Evolutionary conservation across 1,140 invertebrate genomes (phyloP).

Genomic region (Drosophila bifasciata): DNA sequence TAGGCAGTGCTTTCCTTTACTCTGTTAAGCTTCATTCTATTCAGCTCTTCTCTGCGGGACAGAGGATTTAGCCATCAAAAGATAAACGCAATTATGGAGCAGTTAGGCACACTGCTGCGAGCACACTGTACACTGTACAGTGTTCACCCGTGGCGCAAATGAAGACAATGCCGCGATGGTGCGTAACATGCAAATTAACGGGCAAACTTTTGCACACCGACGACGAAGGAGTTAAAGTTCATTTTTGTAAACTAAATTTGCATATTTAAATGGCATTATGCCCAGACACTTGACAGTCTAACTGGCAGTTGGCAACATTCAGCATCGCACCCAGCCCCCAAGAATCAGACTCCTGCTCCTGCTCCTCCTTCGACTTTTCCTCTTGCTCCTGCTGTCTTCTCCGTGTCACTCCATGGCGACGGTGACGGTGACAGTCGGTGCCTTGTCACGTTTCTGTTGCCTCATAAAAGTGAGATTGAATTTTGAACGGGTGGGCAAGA

Average conservation of each 20-base stretch:
- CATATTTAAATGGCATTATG: slow-evolving; percentile 79
- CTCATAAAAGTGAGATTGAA: slow-evolving; percentile 81
- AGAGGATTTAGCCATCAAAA: slow-evolving; percentile 72
- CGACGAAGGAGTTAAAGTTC: slow-evolving; percentile 74
- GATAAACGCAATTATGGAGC: slow-evolving; percentile 74
- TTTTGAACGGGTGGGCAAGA: slow-evolving; percentile 66
- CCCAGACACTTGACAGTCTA: slow-evolving; percentile 68
- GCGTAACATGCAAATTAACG: slow-evolving; percentile 77
- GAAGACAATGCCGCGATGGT: slow-evolving; percentile 60
- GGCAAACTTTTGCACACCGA: slow-evolving; percentile 53
- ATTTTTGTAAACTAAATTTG: slow-evolving; percentile 66
- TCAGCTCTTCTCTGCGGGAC: slow-evolving; percentile 5
- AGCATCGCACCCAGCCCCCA: slow-evolving; percentile 8
- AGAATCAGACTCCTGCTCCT: no score
- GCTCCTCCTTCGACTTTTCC: not conserved
- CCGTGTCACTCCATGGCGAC: slow-evolving; percentile 48
- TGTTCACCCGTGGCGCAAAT: slow-evolving; percentile 3
- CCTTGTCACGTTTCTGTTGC: slow-evolving; percentile 75
- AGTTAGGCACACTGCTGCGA: slow-evolving; percentile 40
- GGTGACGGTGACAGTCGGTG: slow-evolving; percentile 58
- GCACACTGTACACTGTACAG: not conserved
- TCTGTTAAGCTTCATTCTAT: slow-evolving; percentile 11
- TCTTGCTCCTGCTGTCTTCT: slow-evolving; percentile 36
- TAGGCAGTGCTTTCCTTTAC: not conserved
- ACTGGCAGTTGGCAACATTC: slow-evolving; percentile 56